Conservation (phyloP, 2,797 vertebrate genomes). For the Trematomus bernacchii region DNA sequence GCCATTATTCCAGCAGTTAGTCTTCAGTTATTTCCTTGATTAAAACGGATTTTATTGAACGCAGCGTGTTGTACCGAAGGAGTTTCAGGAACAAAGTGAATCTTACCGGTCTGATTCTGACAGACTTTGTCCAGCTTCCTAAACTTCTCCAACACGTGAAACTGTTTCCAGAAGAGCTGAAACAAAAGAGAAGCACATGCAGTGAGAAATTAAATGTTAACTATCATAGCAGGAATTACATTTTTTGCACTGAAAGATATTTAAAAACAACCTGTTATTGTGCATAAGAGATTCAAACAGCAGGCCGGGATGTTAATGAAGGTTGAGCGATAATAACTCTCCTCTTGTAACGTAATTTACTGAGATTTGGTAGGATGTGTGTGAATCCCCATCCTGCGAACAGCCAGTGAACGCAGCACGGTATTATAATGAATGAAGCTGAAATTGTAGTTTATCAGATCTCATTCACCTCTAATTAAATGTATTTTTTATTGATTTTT, state of each 20-base stretch:
- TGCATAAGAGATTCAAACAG: neutral
- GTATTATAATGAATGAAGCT: neutral
- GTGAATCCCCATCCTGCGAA: slow-evolving; percentile 12
- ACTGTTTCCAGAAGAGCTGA: neutral
- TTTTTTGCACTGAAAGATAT: neutral
- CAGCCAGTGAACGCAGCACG: slow-evolving; percentile 36
- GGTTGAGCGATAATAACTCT: too few species aligned
- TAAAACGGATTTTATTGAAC: too few species aligned
- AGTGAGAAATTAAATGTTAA: neutral
- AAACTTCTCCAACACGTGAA: neutral
- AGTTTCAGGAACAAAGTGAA: neutral
- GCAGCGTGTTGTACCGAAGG: neutral
- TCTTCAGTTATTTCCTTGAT: too few species aligned
- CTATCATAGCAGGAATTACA: neutral
- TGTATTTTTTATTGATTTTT: neutral
- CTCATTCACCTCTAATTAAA: neutral
- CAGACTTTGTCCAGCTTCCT: neutral
- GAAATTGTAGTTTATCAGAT: neutral
- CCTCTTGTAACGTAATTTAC: neutral
- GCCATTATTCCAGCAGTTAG: too few species aligned
- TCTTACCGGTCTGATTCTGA: neutral
- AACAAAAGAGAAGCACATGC: neutral
- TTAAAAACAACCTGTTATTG: neutral
- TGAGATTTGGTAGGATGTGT: neutral
- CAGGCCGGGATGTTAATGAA: neutral